phyloP scores from a whole-genome alignment of 2,888 invertebrate genomes.

The Pseudanteris insignis region DNA sequence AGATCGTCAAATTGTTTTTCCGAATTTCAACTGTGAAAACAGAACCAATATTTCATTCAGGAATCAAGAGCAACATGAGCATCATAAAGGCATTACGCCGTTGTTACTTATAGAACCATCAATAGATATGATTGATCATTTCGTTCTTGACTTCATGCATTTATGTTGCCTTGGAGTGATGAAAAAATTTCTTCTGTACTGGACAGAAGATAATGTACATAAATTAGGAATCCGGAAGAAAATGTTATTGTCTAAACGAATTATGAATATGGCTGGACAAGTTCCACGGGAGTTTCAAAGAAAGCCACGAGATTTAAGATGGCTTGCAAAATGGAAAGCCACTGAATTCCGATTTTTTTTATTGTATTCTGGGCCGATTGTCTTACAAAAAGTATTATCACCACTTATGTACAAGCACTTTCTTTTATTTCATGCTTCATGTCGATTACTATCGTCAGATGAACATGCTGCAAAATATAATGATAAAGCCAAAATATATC shows the following conservation, averaged over 20 bases:
- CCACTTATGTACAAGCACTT: not conserved
- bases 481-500: too few relatives aligned
- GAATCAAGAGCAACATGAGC: not conserved
- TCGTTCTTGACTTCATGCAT: constrained; percentile 22
- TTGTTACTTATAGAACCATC: not conserved
- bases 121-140: constrained; percentile 1
- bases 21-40: not conserved
- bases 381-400: not conserved
- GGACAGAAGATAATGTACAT: constrained; percentile 1
- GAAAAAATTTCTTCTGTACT: constrained; percentile 12
- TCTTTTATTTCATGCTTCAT: not conserved
- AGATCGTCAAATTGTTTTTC: constrained; percentile 11
- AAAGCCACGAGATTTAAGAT: not conserved
- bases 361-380: not conserved
- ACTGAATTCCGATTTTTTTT: not conserved
- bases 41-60: constrained; percentile 9
- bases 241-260: not conserved
- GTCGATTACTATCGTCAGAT: too few relatives aligned
- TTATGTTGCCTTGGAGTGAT: constrained; percentile 13
- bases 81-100: constrained; percentile 10
- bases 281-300: not conserved
- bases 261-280: not conserved
- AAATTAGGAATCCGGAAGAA: not conserved
- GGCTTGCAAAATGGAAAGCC: not conserved
- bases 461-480: too few relatives aligned